Percentiles rank a stretch among this genome's conserved stretches.
phyloP scores from a whole-genome alignment of 2,888 invertebrate species.

The Scaptomyza caliginosa region DNA sequence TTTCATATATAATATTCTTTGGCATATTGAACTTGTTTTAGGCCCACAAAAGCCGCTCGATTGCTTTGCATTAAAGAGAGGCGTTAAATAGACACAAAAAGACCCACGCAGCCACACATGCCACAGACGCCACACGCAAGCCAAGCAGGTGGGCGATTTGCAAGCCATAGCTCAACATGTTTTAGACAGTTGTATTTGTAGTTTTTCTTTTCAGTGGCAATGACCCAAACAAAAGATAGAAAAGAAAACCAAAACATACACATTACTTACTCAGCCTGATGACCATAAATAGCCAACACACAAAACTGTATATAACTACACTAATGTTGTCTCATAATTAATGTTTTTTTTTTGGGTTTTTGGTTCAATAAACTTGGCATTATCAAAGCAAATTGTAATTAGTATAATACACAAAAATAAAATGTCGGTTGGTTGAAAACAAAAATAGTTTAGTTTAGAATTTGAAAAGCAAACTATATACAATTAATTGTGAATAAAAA shows the following conservation, averaged over 20 bases:
- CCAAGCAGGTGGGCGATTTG: slow-evolving; percentile 27
- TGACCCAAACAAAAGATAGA: slow-evolving; percentile 35
- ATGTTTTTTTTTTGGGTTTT: slow-evolving; percentile 20
- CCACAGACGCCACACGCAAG: background rate
- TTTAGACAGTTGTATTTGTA: slow-evolving; percentile 17
- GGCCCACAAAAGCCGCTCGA: background rate
- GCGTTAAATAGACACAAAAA: slow-evolving; percentile 19
- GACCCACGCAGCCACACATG: slow-evolving; percentile 10
- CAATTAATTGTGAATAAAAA: slow-evolving; percentile 53
- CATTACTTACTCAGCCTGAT: slow-evolving; percentile 24
- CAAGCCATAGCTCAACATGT: slow-evolving; percentile 14
- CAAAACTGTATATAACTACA: slow-evolving; percentile 35
- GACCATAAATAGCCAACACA: slow-evolving; percentile 56
- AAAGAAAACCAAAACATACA: background rate
- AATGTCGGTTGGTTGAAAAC: slow-evolving; percentile 10
- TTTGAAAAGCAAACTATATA: slow-evolving; percentile 20
- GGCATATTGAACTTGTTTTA: background rate
- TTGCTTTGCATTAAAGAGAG: slow-evolving; percentile 24
- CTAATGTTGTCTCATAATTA: slow-evolving; percentile 8
- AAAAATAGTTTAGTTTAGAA: slow-evolving; percentile 50
- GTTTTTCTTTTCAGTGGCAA: slow-evolving; percentile 34
- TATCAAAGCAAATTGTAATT: slow-evolving; percentile 8
- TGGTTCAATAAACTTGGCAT: slow-evolving; percentile 66
- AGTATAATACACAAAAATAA: slow-evolving; percentile 27
- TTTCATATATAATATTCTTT: background rate